Percentiles rank a stretch among this genome's conserved stretches.
Conservation (phyloP, 1,140 invertebrate genomes). For the Bombus impatiens region DNA sequence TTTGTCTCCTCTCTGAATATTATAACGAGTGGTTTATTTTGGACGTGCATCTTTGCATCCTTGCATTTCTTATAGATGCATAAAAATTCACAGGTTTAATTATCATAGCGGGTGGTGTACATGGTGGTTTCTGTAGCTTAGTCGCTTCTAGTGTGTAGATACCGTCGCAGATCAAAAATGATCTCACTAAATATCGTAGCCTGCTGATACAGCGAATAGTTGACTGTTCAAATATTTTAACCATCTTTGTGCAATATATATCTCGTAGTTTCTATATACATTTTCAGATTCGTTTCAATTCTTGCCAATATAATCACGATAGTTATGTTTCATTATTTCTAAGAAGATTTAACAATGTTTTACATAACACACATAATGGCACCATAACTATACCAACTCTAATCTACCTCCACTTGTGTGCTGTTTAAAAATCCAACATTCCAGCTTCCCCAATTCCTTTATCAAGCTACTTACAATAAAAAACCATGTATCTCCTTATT, state of each 20-base stretch:
- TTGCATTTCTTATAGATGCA: too few species aligned
- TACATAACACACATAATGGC: neutral
- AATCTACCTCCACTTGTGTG: neutral
- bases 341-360: neutral
- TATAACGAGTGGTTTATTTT: too few species aligned
- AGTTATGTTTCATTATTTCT: neutral
- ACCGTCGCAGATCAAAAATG: too few species aligned
- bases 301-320: neutral
- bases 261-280: neutral
- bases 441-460: neutral
- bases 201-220: too few species aligned
- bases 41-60: too few species aligned
- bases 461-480: too few species aligned
- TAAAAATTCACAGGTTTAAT: too few species aligned
- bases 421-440: neutral
- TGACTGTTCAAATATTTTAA: neutral
- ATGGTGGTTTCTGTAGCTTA: too few species aligned
- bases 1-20: too few species aligned
- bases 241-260: neutral
- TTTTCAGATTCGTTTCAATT: neutral
- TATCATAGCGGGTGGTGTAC: too few species aligned
- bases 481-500: neutral
- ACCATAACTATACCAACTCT: neutral
- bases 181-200: too few species aligned
- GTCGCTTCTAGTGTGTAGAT: too few species aligned